Conservation (phyloP, 1,140 invertebrate genomes). For the Lasioglossum baleicum region DNA sequence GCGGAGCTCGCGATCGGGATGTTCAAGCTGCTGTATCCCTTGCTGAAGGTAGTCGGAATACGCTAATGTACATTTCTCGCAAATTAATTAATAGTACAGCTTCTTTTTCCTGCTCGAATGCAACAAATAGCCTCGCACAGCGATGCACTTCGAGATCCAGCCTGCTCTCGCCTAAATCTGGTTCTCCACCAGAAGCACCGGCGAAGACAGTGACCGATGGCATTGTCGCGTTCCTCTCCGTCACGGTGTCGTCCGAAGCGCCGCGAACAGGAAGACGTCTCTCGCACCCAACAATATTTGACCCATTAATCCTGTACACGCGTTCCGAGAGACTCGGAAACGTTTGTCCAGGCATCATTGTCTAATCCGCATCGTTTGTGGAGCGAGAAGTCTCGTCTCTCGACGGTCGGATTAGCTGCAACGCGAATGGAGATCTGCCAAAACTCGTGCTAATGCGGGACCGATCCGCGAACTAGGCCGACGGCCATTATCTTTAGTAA, state of each 20-base stretch:
- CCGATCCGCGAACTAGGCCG: slow-evolving; percentile 34
- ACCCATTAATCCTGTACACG: no score
- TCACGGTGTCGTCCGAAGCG: no score
- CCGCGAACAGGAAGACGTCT: no score
- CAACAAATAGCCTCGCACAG: not conserved
- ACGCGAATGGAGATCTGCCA: slow-evolving; percentile 42
- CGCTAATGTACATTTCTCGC: no score
- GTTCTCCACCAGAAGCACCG: no score
- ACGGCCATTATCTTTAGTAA: slow-evolving; percentile 31
- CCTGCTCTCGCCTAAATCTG: not conserved
- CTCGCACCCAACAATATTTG: no score
- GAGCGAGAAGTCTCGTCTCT: not conserved
- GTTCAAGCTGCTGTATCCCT: no score
- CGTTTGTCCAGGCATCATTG: not conserved
- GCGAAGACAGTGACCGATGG: not conserved
- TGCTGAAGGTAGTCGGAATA: no score
- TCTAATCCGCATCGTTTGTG: not conserved
- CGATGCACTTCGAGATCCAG: not conserved
- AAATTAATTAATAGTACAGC: no score
- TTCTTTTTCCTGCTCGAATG: no score
- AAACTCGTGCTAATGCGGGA: slow-evolving; percentile 33
- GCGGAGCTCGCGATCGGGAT: no score
- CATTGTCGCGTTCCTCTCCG: not conserved
- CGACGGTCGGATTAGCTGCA: slow-evolving; percentile 9
- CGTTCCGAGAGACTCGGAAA: not conserved